Base-by-base conservation (phyloP, 2,113 vertebrate species). In the Colossoma macropomum region DNA sequence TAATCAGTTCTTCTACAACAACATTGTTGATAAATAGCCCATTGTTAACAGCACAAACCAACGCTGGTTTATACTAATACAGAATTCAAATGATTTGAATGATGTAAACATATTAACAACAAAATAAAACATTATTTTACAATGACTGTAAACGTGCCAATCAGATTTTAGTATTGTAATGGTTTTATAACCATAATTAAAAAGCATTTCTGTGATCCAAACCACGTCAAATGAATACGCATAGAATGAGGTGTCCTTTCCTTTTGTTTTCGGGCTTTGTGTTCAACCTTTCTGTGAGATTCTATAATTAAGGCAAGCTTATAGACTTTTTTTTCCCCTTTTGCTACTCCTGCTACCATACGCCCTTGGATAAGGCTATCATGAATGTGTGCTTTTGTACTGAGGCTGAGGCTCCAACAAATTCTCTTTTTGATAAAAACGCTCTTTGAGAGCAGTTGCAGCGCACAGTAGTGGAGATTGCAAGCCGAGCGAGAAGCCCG, bases 401-500 rank as follows among this genome's bases (percentile, higher is more conserved):
- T 9, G 27, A 25, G 52, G 30, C 16, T 12, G n/a, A 21, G 28
- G 0, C 45, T 56, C 21, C 3, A 6, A 34, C 65, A 70, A 27
- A 21, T 79, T 54, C n/a, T 1, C 66, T 45, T 21, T 45, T 41
- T 71, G 27, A 52, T 80, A 23, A 80, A 70, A 41, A 27, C 30
- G 11, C 30, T 79, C 45, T 69, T 4, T 13, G 45, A 50, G 48
- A 78, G 76, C 30, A 10, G 11, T 56, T 17, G 48, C 48, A 32
- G 21, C 8, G 9, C 34, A 9, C 23, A 28, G 23, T 12, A 68
- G 27, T 4, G 17, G 28, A 78, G 25, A 9, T 25, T 30, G 63
- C 76, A 66, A 63, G 59, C 75, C 1, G 50, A 41, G 21, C 17
- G 41, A 82, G 74, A 80, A 84, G 45, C 15, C 45, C 66, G 23